Evolutionary conservation across 2,888 invertebrate genomes (phyloP).

Genomic region (Caenorhabditis parvicauda): DNA sequence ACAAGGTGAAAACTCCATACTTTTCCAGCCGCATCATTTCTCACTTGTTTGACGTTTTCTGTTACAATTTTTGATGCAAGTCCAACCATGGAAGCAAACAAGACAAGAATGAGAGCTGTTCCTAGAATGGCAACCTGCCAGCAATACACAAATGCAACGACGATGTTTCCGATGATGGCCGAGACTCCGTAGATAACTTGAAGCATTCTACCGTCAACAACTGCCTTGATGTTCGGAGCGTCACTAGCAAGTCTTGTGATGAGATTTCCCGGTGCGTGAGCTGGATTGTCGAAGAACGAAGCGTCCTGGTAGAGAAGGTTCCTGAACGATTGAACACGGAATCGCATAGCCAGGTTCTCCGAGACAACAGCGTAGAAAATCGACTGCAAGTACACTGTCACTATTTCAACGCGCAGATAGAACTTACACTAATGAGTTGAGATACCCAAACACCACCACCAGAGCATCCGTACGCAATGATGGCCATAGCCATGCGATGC

Average conservation of each 20-base stretch:
- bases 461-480: conserved; percentile 8
- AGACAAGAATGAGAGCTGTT: conserved; percentile 57
- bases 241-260: conserved; percentile 64
- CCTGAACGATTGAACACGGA: conserved; percentile 40
- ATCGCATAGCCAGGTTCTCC: conserved; percentile 41
- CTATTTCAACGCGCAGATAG: background rate
- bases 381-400: conserved; percentile 12
- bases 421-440: conserved; percentile 28
- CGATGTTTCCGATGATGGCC: conserved; percentile 62
- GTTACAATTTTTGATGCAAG: conserved; percentile 65
- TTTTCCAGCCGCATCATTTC: conserved; percentile 66
- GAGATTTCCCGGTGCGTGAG: conserved; percentile 63
- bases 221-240: conserved; percentile 64
- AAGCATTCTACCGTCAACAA: conserved; percentile 62
- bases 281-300: conserved; percentile 64
- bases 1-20: conserved; percentile 2
- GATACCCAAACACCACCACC: conserved; percentile 25
- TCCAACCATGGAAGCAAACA: conserved; percentile 62
- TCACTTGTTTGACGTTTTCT: conserved; percentile 28
- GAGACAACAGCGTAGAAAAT: conserved; percentile 32
- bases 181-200: conserved; percentile 62
- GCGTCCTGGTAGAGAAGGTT: conserved; percentile 64
- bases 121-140: conserved; percentile 59
- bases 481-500: conserved; percentile 11
- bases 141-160: conserved; percentile 64